Conservation (phyloP, 2,888 invertebrate species). For the Pollenia amentaria region DNA sequence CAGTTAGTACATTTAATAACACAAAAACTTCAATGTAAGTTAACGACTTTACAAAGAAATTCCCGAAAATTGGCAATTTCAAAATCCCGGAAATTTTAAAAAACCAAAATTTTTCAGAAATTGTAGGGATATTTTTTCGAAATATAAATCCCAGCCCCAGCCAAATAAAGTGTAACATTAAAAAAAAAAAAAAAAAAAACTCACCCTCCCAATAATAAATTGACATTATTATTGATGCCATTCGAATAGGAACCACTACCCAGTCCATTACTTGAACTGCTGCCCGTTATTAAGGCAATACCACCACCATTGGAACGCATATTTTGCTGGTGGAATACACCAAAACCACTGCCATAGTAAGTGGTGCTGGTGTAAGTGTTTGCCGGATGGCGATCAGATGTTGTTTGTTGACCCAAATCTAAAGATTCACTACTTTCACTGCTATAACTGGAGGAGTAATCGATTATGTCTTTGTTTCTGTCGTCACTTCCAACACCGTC, state of each 20-base stretch:
- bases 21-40: no score
- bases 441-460: slow-evolving; percentile 18
- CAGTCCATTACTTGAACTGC: slow-evolving; percentile 70
- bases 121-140: no score
- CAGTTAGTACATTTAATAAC: no score
- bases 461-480: not conserved
- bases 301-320: slow-evolving; percentile 76
- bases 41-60: no score
- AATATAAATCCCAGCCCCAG: no score
- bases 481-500: not conserved
- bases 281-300: slow-evolving; percentile 72
- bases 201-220: slow-evolving; percentile 92
- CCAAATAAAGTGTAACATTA: no score
- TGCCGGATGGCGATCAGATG: slow-evolving; percentile 81
- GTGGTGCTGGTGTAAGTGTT: slow-evolving; percentile 81
- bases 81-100: no score
- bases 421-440: slow-evolving; percentile 31
- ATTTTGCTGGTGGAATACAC: slow-evolving; percentile 82
- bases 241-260: slow-evolving; percentile 79
- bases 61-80: no score
- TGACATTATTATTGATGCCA: slow-evolving; percentile 87
- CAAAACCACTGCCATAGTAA: slow-evolving; percentile 82
- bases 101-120: no score
- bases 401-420: slow-evolving; percentile 47
- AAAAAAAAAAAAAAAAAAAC: slow-evolving; percentile 79